A percentile compares a stretch with the other conserved stretches of the same genome.
phyloP scores from a whole-genome alignment of 2,888 invertebrate genomes.

The Latrodectus elegans region DNA sequence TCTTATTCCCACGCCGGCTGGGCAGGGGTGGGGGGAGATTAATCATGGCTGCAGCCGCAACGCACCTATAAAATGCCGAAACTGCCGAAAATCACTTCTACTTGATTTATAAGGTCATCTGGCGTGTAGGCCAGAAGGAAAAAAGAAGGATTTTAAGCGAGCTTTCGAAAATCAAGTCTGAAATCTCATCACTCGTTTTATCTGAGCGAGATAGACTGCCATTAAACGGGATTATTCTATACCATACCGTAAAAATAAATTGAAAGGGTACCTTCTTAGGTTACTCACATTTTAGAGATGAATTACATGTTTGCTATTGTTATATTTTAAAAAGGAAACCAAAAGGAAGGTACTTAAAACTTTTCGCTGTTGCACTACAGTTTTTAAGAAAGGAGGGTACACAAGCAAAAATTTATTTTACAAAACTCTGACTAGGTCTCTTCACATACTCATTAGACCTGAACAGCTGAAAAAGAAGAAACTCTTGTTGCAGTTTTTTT shows the following conservation, averaged over 20 bases:
- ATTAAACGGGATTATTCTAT: background rate
- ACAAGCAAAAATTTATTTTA: no score
- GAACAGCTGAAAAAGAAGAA: no score
- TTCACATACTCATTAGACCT: no score
- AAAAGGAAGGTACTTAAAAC: no score
- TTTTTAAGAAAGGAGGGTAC: no score
- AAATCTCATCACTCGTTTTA: constrained; percentile 29
- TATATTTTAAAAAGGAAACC: no score
- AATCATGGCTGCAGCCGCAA: constrained; percentile 57
- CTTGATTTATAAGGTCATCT: constrained; percentile 64
- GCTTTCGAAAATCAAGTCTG: constrained; percentile 36
- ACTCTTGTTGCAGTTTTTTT: no score
- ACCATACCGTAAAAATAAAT: background rate
- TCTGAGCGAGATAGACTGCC: background rate
- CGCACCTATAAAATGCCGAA: constrained; percentile 63
- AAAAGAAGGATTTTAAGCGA: constrained; percentile 38
- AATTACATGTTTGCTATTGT: no score
- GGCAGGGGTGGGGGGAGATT: constrained; percentile 53
- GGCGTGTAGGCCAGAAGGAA: constrained; percentile 54
- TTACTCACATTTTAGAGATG: background rate
- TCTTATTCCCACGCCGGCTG: constrained; percentile 43
- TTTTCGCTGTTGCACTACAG: no score
- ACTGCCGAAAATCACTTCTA: constrained; percentile 62
- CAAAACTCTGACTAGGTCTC: no score
- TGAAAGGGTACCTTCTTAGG: background rate